Base-by-base conservation (phyloP, 64 coral and sea anemone genomes). In the Porites australiensis region DNA sequence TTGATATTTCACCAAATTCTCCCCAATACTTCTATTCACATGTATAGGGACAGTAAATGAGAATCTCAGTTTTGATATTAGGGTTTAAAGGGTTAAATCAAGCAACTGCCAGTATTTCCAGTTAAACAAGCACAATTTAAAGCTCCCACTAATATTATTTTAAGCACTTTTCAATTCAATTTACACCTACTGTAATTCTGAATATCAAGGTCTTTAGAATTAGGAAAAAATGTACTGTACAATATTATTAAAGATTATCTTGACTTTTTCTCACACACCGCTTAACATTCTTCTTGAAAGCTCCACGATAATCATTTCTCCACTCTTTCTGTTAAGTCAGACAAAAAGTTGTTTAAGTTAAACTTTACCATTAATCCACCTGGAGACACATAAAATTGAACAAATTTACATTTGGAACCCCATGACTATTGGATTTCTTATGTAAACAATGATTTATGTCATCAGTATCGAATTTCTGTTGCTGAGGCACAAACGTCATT, bases 201-300 rank as follows among this genome's bases (percentile, higher is more conserved):
- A 19, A 66, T 50, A 67, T 83, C 19, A 68, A 21, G 18, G 45
- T 47, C 50, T 18, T 64, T 64, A 19, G 16, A 50, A 76, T 12
- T 76, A 46, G 73, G 19, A 13, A 64, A 83, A 50, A 6, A 45
- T 60, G n/a, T 63, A 83, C 27, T 83, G 18, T 23, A 83, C 44
- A 83, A 49, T 83, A 23, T 18, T 75, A 18, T 47, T 5, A 68
- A 18, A 65, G 9, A 5, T 79, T 44, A 9, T 98, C 98, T 74
- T 99, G 94, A 80, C 94, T 96, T 77, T 82, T 90, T 80, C 94
- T 77, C 13, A 99, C 98, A 92, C 98, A 99, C 15, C 21, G 54
- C 68, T 94, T 95, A 3, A 99, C 98, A 64, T 94, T 95, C 91
- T 93, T 99, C 77, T 99, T 99, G 62, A 99, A 99, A 5, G 58